Evolutionary conservation across 1,140 invertebrate species (phyloP), one percentile per base, ranked within the genome.

Genomic region (Teleogryllus occipitalis): DNA sequence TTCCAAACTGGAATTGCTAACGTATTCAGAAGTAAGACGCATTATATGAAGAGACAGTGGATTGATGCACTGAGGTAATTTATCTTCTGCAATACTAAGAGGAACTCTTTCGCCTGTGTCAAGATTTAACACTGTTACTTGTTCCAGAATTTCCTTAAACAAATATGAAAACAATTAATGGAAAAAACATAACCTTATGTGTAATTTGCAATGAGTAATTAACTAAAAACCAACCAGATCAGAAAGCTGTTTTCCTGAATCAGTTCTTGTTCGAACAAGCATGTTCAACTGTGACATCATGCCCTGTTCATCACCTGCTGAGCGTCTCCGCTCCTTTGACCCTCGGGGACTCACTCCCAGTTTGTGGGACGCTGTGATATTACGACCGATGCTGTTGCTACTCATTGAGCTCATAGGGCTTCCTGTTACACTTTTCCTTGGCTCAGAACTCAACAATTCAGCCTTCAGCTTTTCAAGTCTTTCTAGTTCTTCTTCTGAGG

Each of bases 41-140:
- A 98, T 97, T 83, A 99, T 97, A 85, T 98, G 97, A 77, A 98
- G 87, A 21, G 96, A 97, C 21, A 99, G 88, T 8, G 97, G 97
- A 86, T 96, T 96, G 83, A 97, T 93, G 85, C 95, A 96, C 84
- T 95, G 92, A 0, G 96, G 96, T 80, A 97, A 87, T 85, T 96
- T 95, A 84, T 97, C 94, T 85, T 97, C 96, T 0, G 96, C 96
- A 83, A 94, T 92, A 86, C 94, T 96, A 74, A 97, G 88, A 49
- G 95, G 95, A 80, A 97, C 91, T 81, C 92, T 88, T 87, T 97
- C 95, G 8, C 96, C 97, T 8, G 97, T 98, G 86, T 98, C 97
- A 81, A 98, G 87, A 87, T 99, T 98, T 82, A 96, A 88, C 7
- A 98, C 96, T 79, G 94, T 96, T 80, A 97, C 93, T 89, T 96